A percentile compares a stretch with the other conserved stretches of the same genome.
phyloP scores from a whole-genome alignment of 2,797 vertebrate species.

The Cichlasoma orientale region DNA sequence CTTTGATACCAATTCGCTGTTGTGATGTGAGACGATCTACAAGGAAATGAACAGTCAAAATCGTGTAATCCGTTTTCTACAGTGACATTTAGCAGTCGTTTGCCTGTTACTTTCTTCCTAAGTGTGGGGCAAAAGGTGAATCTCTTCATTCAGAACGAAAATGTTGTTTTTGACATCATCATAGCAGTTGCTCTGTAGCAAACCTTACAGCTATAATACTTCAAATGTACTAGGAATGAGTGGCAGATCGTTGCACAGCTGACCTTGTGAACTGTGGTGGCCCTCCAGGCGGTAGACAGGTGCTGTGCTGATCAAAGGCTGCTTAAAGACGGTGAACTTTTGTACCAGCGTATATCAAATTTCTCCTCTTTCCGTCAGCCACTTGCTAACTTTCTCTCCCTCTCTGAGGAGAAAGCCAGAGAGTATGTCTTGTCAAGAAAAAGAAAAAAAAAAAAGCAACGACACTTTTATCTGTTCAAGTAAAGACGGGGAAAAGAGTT shows the following conservation, averaged over 20 bases:
- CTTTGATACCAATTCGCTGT: neutral
- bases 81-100: neutral
- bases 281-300: constrained; percentile 55
- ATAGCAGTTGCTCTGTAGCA: constrained; percentile 11
- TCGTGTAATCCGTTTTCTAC: neutral
- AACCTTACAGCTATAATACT: constrained; percentile 34
- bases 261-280: constrained; percentile 66
- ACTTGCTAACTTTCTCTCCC: constrained; percentile 39
- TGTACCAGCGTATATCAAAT: constrained; percentile 55
- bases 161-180: constrained; percentile 15
- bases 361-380: constrained; percentile 40
- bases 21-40: neutral
- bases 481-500: constrained; percentile 24
- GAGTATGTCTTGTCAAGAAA: constrained; percentile 45
- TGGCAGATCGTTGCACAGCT: constrained; percentile 46
- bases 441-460: constrained; percentile 16
- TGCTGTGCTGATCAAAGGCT: constrained; percentile 69
- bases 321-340: constrained; percentile 57
- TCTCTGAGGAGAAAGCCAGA: constrained; percentile 43
- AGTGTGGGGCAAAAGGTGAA: constrained; percentile 8
- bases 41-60: neutral
- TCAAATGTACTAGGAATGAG: constrained; percentile 42
- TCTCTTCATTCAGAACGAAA: constrained; percentile 13
- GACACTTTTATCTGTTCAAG: constrained; percentile 66
- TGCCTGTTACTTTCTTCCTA: neutral